Evolutionary conservation across 2,888 invertebrate species (phyloP), one percentile per base, ranked within the genome.

Genomic region (Amphipoea oculea): DNA sequence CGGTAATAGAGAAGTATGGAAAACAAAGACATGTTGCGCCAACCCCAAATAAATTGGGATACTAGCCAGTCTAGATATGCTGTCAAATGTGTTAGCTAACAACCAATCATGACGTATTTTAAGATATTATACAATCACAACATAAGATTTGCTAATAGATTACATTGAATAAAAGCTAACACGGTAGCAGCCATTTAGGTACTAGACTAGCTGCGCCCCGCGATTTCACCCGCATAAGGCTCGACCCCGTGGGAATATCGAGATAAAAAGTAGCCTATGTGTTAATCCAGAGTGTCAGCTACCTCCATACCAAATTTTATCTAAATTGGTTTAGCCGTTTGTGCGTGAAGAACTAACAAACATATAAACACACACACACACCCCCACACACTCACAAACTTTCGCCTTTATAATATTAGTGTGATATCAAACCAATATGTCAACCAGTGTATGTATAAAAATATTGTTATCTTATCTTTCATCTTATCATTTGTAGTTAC

Each of bases 401-500:
- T 29, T 29, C 29, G 29, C 29, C 29, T 29, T 29, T 29, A 29
- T 29, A 29, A 29, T 29, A 29, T 29, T 29, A 29, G 29, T 29
- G 29, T 29, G 29, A n/a, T 12, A 63, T 45, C 9, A 23, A 23
- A 29, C 1, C 5, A 42, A 42, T 12, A 9, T 11, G 7, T 42
- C 17, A 29, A 51, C 3, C 36, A 12, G 48, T 0, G 3, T 1
- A 3, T 62, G 60, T 42, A 68, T n/a, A 62, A 62, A 78, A 76
- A 17, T 1, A 12, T 4, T 57, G 17, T 62, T 45, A 40, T 29
- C 11, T 62, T 45, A 40, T 29, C 11, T 36, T 20, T 23, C 4
- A 81, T 60, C 29, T 17, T 17, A 14, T 54, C 23, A 65, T 82
- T 73, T n/a, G 23, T 29, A 42, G 23, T 40, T n/a, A 36, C n/a